Evolutionary conservation across 1,140 invertebrate species (phyloP), one percentile per base, ranked within the genome.

Genomic region (Trachelipus rathkii): DNA sequence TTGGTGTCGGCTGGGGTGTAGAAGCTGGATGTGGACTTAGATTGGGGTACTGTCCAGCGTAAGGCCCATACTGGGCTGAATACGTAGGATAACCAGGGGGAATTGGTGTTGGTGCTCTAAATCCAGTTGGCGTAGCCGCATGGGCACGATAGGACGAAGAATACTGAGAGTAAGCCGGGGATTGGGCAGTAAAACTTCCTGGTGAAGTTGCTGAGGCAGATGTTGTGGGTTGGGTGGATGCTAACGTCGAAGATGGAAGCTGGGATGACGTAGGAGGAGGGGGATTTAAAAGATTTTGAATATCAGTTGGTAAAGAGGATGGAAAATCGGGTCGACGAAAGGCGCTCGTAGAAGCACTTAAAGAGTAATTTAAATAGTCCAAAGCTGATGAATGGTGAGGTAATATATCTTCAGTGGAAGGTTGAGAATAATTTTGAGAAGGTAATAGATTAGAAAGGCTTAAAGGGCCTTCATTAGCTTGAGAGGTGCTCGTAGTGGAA

Each of bases 281-380:
- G 2, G 73, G 60, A 19, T 33, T 71, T 43, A 76, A 44, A 9
- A 76, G 46, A 24, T 23, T 71, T 67, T 76, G 74, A 23, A 76
- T 23, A 10, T 76, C 74, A 21, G 74, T 66, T 10, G 67, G 21
- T 13, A 76, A 24, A 44, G 67, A 11, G 10, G 68, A 21, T 1
- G 19, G 68, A 11, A 23, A 70, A 19, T 76, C 74, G 0, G 74
- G 74, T 45, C 74, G 69, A 43, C 74, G 53, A 44, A 76, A 76
- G 15, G 74, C 74, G n/a, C 67, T 71, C 13, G 74, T 50, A 23
- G 50, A 50, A 21, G 74, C 74, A 71, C 44, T 44, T 19, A 76
- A 67, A 23, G 74, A 71, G 50, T 76, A 76, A 71, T 76, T 76
- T 7, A 76, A 67, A 60, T 76, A 76, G 60, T 76, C 74, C 68